Base-by-base conservation (phyloP, 2,888 invertebrate genomes). In the Himalopsyche kuldschensis region DNA sequence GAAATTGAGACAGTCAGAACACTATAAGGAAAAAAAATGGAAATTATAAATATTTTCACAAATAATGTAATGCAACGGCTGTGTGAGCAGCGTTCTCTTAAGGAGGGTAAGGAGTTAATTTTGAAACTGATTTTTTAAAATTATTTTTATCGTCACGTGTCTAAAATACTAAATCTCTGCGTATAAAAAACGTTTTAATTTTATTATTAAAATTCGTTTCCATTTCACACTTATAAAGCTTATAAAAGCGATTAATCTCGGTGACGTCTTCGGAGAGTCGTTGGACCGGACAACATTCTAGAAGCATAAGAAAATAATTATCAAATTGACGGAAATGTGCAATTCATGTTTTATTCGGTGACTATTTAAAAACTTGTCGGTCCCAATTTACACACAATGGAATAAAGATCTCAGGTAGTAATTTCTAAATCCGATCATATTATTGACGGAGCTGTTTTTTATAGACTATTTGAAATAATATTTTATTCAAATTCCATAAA, bases 161-260 rank as follows among this genome's bases (percentile, higher is more conserved):
- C 15, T 15, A 41, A 41, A 41, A 15, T 41, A 41, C 41, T 3
- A n/a, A n/a, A n/a, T n/a, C n/a, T n/a, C n/a, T n/a, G n/a, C 10
- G 35, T 35, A 35, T 35, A 20, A 55, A 75, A 32, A 75, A 31
- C 17, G 15, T 24, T 78, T 17, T 27, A 78, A 46, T 78, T 31
- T 24, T 47, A 47, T 78, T 30, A 47, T 78, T 15, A 78, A 31
- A 47, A 48, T 47, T 48, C 30, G 78, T 47, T 78, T 78, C 46
- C 48, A 78, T 78, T 78, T 78, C 78, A 78, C 78, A 78, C 78
- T 47, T 78, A 78, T 47, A 47, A 47, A 24, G 11, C 78, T 27
- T 35, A 78, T 78, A 48, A 24, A 78, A 46, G 78, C 77, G 77
- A 32, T 27, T 78, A 78, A 78, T 78, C 46, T 24, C 46, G 78